Percentiles rank a stretch among this genome's conserved stretches.
Conservation (phyloP, 2,797 vertebrate species). For the Epinephelus awoara region DNA sequence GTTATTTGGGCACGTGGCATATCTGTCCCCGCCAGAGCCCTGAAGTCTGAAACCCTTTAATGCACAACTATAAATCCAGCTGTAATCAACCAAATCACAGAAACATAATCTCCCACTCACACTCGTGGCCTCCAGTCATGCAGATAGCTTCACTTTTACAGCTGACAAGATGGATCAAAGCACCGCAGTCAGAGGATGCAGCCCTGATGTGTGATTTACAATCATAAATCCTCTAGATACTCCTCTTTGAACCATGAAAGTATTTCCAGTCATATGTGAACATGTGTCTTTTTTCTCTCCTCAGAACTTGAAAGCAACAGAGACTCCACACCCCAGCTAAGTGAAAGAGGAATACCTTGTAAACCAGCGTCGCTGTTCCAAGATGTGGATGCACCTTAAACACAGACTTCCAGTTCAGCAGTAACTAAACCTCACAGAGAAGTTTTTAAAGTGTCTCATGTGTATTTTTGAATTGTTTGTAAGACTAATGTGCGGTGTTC, state of each 20-base stretch:
- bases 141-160: too few species aligned
- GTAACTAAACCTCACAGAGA: constrained; percentile 35
- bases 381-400: constrained; percentile 27
- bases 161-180: background rate
- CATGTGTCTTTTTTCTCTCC: constrained; percentile 18
- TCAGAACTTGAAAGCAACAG: constrained; percentile 72
- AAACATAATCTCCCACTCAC: too few species aligned
- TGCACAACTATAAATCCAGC: too few species aligned
- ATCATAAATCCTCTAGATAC: too few species aligned
- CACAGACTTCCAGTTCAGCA: constrained; percentile 48
- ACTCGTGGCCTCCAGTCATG: too few species aligned
- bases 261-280: constrained; percentile 11
- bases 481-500: constrained; percentile 35
- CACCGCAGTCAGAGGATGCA: background rate
- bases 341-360: background rate
- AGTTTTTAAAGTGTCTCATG: constrained; percentile 27
- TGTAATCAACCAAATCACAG: too few species aligned
- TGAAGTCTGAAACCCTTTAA: too few species aligned
- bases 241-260: background rate
- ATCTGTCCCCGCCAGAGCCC: too few species aligned
- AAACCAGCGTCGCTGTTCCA: background rate
- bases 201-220: too few species aligned
- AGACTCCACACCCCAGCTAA: constrained; percentile 67
- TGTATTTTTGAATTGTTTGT: constrained; percentile 55
- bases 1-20: too few species aligned